Conservation (phyloP, 2,797 vertebrate genomes). For the Propithecus perrieri region DNA sequence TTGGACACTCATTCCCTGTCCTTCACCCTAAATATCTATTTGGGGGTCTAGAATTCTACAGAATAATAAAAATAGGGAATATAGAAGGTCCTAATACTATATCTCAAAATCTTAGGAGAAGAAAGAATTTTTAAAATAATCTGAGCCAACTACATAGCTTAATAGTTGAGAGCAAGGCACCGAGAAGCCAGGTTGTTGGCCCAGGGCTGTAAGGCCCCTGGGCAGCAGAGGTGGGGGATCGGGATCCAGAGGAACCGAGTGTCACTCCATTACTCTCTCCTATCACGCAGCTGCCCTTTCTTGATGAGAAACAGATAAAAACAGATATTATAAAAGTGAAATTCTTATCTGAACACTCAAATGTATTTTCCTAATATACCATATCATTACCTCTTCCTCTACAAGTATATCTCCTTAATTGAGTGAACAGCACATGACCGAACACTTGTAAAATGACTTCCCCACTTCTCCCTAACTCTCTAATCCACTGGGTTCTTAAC, state of each 20-base stretch:
- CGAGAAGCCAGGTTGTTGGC: not conserved
- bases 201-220: rapidly evolving
- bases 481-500: not conserved
- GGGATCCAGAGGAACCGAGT: not conserved
- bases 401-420: not conserved
- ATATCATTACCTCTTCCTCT: not conserved
- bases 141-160: not conserved
- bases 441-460: not conserved
- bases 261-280: not conserved
- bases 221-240: not conserved
- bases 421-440: not conserved
- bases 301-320: constrained; percentile 11
- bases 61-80: not conserved
- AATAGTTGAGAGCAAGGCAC: not conserved
- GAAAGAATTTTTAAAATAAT: not conserved
- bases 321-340: not conserved
- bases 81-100: not conserved
- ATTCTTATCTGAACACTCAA: not conserved
- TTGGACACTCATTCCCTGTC: not conserved
- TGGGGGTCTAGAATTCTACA: not conserved
- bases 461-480: not conserved
- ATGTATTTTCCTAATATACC: not conserved
- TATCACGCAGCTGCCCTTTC: not conserved
- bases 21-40: not conserved
- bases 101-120: not conserved